Base-by-base conservation (phyloP, 2,888 invertebrate genomes). In the Hydropsyche betteni region DNA sequence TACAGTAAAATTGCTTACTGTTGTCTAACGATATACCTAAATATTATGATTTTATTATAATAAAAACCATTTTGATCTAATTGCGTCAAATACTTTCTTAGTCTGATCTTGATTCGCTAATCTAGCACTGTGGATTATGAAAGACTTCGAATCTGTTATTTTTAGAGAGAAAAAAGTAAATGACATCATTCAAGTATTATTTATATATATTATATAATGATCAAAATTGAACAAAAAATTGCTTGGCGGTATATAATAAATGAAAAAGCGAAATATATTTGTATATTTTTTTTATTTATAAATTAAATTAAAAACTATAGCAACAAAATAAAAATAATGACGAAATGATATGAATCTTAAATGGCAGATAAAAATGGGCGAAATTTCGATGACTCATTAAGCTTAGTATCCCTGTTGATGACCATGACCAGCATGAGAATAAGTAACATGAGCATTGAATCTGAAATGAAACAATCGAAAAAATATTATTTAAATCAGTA, bases 401-500 rank as follows among this genome's bases (percentile, higher is more conserved):
- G n/a, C 14, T 72, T 36, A 72, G 58, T 58, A 72, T 38, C 72
- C 72, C 2, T 72, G 72, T 14, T 61, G 38, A 16, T 51, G 52
- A 10, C 51, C 68, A 36, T 74, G 74, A 34, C 74, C 61, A 44
- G 69, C 51, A 55, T 69, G 69, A 14, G 69, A 38, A 50, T 75
- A 70, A 16, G 69, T 75, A 8, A 75, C 75, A 14, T 61, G 50
- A 52, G 75, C 75, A 61, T 75, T 70, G 75, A 75, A 75, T 61
- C 75, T 75, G 58, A 14, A 69, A 75, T 50, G 34, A 6, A 69
- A 2, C 24, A 24, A 24, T 24, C 44, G 10, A 44, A 44, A 8
- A 44, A 70, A 55, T 12, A 75, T 4, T 61, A 12, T 12, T 33
- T 53, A 3, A 24, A 1, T 33, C 6, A 69, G 12, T 71, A 34